Percentiles rank a stretch among this genome's conserved stretches.
phyloP scores from a whole-genome alignment of 2,888 invertebrate genomes.

The Patella pellucida region DNA sequence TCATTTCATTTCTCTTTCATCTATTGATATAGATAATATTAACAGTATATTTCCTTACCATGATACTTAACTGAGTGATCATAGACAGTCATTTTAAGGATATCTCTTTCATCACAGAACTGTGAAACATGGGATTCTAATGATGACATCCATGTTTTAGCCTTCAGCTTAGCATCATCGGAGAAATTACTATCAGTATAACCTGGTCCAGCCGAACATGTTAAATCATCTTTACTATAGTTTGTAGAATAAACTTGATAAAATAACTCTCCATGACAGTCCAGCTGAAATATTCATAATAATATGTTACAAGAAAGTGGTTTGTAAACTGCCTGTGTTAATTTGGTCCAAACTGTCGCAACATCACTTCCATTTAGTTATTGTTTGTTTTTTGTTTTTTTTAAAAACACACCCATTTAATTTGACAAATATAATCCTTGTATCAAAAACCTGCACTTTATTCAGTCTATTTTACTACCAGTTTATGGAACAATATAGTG shows the following conservation, averaged over 20 bases:
- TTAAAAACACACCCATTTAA: too few relatives aligned
- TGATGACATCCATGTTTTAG: conserved; percentile 8
- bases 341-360: too few relatives aligned
- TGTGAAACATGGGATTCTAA: conserved; percentile 15
- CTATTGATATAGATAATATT: too few relatives aligned
- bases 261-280: conserved; percentile 50
- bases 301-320: too few relatives aligned
- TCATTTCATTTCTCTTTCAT: too few relatives aligned
- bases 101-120: neutral
- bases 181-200: neutral
- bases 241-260: conserved; percentile 38
- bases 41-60: neutral
- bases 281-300: conserved; percentile 34
- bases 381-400: too few relatives aligned
- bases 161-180: neutral
- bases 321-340: too few relatives aligned
- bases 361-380: too few relatives aligned
- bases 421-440: too few relatives aligned
- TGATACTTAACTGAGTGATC: neutral
- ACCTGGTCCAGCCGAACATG: conserved; percentile 9
- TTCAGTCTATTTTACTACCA: too few relatives aligned
- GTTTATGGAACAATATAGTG: too few relatives aligned
- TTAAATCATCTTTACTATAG: conserved; percentile 20
- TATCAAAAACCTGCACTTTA: too few relatives aligned
- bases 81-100: neutral